Evolutionary conservation across 2,888 invertebrate genomes (phyloP), one percentile per base, ranked within the genome.

Genomic region (Cephonodes hylas): DNA sequence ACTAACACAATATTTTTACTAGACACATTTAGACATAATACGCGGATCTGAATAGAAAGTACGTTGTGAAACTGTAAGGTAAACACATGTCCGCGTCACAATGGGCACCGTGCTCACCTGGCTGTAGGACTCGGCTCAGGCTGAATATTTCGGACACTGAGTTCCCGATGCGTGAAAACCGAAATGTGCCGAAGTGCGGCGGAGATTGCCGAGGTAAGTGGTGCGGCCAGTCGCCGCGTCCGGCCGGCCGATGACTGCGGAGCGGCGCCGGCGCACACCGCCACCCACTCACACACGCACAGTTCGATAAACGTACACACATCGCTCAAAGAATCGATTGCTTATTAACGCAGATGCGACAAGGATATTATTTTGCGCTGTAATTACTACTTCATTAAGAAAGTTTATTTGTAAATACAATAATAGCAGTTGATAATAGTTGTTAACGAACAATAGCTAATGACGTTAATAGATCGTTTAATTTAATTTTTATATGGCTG

Each of bases 221-320:
- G 78, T 80, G 79, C 83, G 81, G 80, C 77, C 82, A 75, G 73
- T 79, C 80, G 79, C 77, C 77, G 77, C 70, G 79, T 75, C 75
- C 76, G 73, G 79, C 81, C 83, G 86, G 83, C 78, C 81, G 86
- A 83, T 84, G 86, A 89, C 89, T 89, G 89, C 71, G 71, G 68
- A 71, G 71, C 66, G 68, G 76, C 79, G 80, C 77, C 60, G 64
- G 70, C 83, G 78, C 81, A 76, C 71, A 75, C 74, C 71, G 70
- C 64, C 69, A 65, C 70, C 67, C 73, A 74, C 78, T 46, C 77
- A 77, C 79, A 75, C 69, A 63, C 67, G 64, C 74, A 70, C 61
- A 58, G 66, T 67, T 63, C 75, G 74, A 79, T 80, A 78, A 77
- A 66, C 70, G 53, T 74, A 77, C 77, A 69, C 70, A 68, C 69